Percentiles rank a stretch among this genome's conserved stretches.
These are phyloP conservation scores for Calameuta idolon DNA, from an alignment of 2,888 invertebrate genomes.

Conservation along the genomic window DNA sequence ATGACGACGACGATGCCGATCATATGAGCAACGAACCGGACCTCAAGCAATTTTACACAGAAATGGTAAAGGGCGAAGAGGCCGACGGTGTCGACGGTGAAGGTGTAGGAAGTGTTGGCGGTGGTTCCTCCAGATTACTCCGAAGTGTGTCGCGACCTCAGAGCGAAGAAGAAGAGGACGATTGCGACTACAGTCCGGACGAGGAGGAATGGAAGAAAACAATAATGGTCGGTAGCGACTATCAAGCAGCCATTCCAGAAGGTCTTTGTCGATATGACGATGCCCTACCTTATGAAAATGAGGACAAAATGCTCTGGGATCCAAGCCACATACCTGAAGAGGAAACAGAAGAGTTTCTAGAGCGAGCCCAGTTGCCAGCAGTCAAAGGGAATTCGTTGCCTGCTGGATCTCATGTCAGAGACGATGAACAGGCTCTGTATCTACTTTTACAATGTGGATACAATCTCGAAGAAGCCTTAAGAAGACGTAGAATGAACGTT, in stretches of 20 bases:
- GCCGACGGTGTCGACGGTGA: constrained; percentile 23
- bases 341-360: constrained; percentile 85
- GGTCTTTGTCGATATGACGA: constrained; percentile 93
- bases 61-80: constrained; percentile 53
- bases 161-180: constrained; percentile 85
- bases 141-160: constrained; percentile 77
- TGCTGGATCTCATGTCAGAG: constrained; percentile 82
- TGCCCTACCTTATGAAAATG: constrained; percentile 94
- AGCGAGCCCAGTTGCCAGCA: constrained; percentile 68
- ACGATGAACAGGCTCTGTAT: constrained; percentile 91
- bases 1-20: constrained; percentile 64
- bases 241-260: constrained; percentile 93
- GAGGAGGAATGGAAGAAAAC: constrained; percentile 93
- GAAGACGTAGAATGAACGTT: constrained; percentile 81
- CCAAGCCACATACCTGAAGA: constrained; percentile 80
- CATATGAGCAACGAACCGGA: constrained; percentile 50
- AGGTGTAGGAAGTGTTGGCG: constrained; percentile 41
- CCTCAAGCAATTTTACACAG: constrained; percentile 63
- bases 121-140: constrained; percentile 60
- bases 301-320: constrained; percentile 95
- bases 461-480: constrained; percentile 92
- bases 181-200: constrained; percentile 85
- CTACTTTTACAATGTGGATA: constrained; percentile 93
- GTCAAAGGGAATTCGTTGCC: constrained; percentile 72
- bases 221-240: constrained; percentile 95